A percentile compares a stretch with the other conserved stretches of the same genome.
Conservation (phyloP, 2,113 vertebrate genomes). For the Rhinoptilus africanus region DNA sequence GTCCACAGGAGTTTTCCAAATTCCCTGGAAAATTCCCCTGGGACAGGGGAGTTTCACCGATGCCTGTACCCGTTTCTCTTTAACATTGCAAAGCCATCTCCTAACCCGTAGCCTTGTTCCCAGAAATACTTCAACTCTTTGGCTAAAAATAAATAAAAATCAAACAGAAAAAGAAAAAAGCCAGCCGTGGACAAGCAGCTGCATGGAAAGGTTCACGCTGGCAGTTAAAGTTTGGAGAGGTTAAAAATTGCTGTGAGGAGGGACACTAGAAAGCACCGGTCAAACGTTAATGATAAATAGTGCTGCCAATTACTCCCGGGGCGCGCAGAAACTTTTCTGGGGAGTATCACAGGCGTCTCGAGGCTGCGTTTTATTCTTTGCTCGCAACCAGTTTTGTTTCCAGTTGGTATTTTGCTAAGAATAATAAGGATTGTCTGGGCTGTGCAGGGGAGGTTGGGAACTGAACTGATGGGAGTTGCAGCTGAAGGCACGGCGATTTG, state of each 20-base stretch:
- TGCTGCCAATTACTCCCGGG: not conserved
- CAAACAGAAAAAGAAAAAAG: not conserved
- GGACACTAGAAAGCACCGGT: not conserved
- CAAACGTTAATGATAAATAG: not conserved
- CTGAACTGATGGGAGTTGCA: not conserved
- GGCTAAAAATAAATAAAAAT: slow-evolving; percentile 20
- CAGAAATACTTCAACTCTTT: not conserved
- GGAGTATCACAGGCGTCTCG: accelerated
- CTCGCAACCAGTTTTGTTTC: not conserved
- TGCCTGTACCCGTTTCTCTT: not conserved
- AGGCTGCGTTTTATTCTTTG: not conserved
- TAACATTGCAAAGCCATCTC: not conserved
- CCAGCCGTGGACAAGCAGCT: not conserved
- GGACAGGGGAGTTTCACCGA: not conserved
- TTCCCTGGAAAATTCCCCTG: not conserved
- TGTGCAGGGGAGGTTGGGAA: not conserved
- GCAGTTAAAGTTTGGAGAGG: not conserved
- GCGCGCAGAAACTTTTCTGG: not conserved
- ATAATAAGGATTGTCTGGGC: not conserved
- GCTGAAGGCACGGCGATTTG: not conserved
- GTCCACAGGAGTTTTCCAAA: not conserved
- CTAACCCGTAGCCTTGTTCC: not conserved
- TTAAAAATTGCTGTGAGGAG: accelerated
- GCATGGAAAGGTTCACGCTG: accelerated
- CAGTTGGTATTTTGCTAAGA: not conserved